These are phyloP conservation scores for Python bivittatus DNA, from an alignment of 2,113 vertebrate genomes.

Conservation along the genomic window DNA sequence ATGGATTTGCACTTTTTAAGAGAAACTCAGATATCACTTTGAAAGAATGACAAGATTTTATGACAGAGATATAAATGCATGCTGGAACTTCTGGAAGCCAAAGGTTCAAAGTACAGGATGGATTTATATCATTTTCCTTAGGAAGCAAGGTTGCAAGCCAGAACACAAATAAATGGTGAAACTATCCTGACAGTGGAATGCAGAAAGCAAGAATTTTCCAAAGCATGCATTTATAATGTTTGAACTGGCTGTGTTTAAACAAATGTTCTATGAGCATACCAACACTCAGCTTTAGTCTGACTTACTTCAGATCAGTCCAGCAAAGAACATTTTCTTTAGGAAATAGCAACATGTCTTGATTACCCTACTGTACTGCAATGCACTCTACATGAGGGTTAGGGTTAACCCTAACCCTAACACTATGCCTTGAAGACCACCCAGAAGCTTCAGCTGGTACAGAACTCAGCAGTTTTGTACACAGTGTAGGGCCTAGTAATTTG, in stretches of 20 bases:
- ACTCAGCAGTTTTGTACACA: not conserved
- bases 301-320: not conserved
- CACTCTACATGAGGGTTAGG: not conserved
- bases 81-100: not conserved
- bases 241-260: not conserved
- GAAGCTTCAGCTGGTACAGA: not conserved
- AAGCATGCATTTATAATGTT: not conserved
- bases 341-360: not conserved
- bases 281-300: not conserved
- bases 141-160: slow-evolving; percentile 1
- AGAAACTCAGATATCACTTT: slow-evolving; percentile 5
- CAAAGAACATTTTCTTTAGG: not conserved
- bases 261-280: not conserved
- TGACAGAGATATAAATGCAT: not conserved
- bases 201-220: not conserved
- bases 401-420: too few relatives aligned
- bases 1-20: slow-evolving; percentile 39
- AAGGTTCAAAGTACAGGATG: slow-evolving; percentile 13
- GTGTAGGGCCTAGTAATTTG: not conserved
- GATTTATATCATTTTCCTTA: not conserved
- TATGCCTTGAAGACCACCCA: not conserved
- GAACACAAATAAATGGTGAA: not conserved
- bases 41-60: not conserved
- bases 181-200: not conserved
- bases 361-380: not conserved